Evolutionary conservation across 2,797 vertebrate genomes (phyloP), one percentile per base, ranked within the genome.

Genomic region (Pseudochirops corinnae): DNA sequence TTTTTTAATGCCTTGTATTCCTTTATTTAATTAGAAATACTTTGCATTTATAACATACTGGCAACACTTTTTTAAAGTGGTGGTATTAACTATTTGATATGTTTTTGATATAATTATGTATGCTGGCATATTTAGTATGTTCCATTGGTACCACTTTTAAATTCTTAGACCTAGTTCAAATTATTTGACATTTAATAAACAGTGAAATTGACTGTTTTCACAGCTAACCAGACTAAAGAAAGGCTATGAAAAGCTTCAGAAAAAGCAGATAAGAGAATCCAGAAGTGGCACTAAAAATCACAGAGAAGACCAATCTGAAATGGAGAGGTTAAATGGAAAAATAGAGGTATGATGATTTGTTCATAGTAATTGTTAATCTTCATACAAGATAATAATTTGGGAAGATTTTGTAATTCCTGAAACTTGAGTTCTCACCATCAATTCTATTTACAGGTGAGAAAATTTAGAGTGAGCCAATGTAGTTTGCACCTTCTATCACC

Each of bases 191-290:
- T 82, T 46, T 82, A 94, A 2, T 95, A 87, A 97, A 93, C 91
- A 96, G 94, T 97, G 90, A 96, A 94, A 56, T 97, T 97, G 94
- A 95, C 33, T 98, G 94, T 96, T 56, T 93, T 94, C 98, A 91
- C 98, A 99, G 99, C 98, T 99, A 96, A 98, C 99, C 92, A 99
- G 98, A 98, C 98, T 99, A 97, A 99, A 99, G 97, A 99, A 98
- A 98, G 99, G 99, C 98, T 99, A 99, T 98, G 99, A 99, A 98
- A 99, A 99, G 97, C 99, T 99, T 93, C 99, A 99, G 98, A 99
- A 98, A 96, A 99, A 99, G 97, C 99, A 99, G 46, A 67, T 98
- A 31, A 99, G 99, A 96, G 99, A 99, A 94, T 96, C 95, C 56
- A 98, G 98, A 57, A 98, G 98, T 96, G 99, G 98, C 94, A 62